Conservation (phyloP, 2,888 invertebrate genomes). For the Phlogophora meticulosa region DNA sequence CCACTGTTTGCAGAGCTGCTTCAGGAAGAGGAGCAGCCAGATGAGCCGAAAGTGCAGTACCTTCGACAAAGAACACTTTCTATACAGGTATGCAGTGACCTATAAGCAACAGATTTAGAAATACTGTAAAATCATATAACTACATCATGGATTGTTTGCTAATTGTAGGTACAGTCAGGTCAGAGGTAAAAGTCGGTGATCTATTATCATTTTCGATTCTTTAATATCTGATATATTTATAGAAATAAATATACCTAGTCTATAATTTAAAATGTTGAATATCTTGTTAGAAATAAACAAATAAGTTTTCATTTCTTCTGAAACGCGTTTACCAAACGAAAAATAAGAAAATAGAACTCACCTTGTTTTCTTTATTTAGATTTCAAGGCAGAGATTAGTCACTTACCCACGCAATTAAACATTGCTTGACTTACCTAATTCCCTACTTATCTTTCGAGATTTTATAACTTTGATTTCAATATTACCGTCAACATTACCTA, state of each 20-base stretch:
- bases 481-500: background rate
- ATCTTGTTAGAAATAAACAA: too few relatives aligned
- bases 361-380: background rate
- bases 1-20: slow-evolving; percentile 87
- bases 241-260: too few relatives aligned
- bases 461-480: background rate
- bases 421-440: background rate
- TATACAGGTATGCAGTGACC: slow-evolving; percentile 76
- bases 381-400: background rate
- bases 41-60: slow-evolving; percentile 65
- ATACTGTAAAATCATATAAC: background rate
- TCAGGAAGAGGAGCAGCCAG: slow-evolving; percentile 82
- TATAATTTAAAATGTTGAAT: too few relatives aligned
- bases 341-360: too few relatives aligned
- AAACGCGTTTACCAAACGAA: background rate
- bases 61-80: slow-evolving; percentile 82
- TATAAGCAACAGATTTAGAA: background rate
- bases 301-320: background rate
- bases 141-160: background rate
- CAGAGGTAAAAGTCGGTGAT: background rate
- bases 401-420: slow-evolving; percentile 4
- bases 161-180: background rate
- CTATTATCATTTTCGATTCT: background rate
- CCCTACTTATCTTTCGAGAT: slow-evolving; percentile 8
- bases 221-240: too few relatives aligned